These are phyloP conservation scores for Propithecus deckenii DNA, from an alignment of 2,797 vertebrate species.

Conservation along the genomic window DNA sequence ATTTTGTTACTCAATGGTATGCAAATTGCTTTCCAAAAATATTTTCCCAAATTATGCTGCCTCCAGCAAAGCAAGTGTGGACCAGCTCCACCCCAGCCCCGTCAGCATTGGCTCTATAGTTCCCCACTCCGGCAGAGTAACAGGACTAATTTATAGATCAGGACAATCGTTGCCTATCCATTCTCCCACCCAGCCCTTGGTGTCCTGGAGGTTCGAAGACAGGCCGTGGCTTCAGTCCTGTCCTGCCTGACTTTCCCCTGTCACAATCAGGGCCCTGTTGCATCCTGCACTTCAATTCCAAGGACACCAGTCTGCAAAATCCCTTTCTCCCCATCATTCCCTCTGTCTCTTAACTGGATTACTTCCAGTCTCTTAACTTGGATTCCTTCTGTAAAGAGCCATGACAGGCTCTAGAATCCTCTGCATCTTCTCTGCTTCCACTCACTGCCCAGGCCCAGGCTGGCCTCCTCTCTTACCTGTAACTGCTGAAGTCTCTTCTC, in stretches of 20 bases:
- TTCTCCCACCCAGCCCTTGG: neutral
- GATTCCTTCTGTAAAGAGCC: neutral
- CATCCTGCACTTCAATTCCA: neutral
- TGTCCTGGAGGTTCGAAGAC: neutral
- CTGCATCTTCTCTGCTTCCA: fast-evolving
- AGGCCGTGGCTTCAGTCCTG: neutral
- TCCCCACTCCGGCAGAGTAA: neutral
- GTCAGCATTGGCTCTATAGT: neutral
- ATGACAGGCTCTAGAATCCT: neutral
- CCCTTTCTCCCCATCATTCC: neutral
- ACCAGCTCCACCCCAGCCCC: neutral
- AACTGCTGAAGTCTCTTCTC: neutral
- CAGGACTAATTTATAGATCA: neutral
- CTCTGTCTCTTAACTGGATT: neutral
- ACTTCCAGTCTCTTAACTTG: neutral
- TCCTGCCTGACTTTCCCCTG: neutral
- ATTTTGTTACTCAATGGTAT: constrained; percentile 41
- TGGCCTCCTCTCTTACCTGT: neutral
- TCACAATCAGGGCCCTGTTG: neutral
- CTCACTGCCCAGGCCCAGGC: neutral
- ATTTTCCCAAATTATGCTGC: constrained; percentile 50
- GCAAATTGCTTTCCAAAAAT: constrained; percentile 65
- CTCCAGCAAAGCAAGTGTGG: constrained; percentile 45
- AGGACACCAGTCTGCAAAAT: neutral
- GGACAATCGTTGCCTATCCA: neutral